Evolutionary conservation across 2,113 vertebrate species (phyloP).

Genomic region (Barbus barbus): DNA sequence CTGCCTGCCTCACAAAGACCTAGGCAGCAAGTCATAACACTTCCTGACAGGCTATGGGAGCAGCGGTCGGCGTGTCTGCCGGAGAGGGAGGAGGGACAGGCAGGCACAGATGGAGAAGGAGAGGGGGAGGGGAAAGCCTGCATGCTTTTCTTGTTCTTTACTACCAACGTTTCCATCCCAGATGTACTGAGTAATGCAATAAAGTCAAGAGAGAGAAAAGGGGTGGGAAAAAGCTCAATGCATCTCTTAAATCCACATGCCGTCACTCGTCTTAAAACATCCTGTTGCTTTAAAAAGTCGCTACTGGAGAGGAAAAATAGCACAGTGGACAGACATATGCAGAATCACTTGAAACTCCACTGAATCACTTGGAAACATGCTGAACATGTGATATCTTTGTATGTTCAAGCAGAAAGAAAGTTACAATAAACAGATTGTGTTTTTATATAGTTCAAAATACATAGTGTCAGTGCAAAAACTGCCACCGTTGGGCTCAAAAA

Average conservation of each 20-base stretch:
- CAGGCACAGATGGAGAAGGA: slow-evolving; percentile 10
- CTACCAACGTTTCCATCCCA: slow-evolving; percentile 6
- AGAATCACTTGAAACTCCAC: slow-evolving; percentile 9
- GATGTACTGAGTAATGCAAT: slow-evolving; percentile 3
- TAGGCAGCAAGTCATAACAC: slow-evolving; percentile 60
- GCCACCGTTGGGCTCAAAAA: neutral
- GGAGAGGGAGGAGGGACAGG: slow-evolving; percentile 14
- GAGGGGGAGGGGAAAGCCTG: neutral
- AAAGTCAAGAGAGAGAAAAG: neutral
- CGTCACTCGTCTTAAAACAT: neutral
- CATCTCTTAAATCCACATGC: neutral
- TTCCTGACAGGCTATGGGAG: slow-evolving; percentile 59
- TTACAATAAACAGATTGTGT: neutral
- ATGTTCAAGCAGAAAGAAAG: neutral
- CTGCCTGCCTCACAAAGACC: slow-evolving; percentile 61
- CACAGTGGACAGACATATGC: neutral
- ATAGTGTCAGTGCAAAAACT: neutral
- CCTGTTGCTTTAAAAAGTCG: slow-evolving; percentile 23
- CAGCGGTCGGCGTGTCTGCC: slow-evolving; percentile 20
- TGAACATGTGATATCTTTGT: neutral
- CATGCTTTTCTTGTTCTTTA: slow-evolving; percentile 6
- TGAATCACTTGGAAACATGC: slow-evolving; percentile 16
- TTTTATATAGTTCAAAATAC: neutral
- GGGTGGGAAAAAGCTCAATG: neutral
- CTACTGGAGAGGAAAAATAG: neutral